These are phyloP conservation scores for Sphaeridia pumilis DNA, from an alignment of 2,888 invertebrate genomes.

Conservation along the genomic window DNA sequence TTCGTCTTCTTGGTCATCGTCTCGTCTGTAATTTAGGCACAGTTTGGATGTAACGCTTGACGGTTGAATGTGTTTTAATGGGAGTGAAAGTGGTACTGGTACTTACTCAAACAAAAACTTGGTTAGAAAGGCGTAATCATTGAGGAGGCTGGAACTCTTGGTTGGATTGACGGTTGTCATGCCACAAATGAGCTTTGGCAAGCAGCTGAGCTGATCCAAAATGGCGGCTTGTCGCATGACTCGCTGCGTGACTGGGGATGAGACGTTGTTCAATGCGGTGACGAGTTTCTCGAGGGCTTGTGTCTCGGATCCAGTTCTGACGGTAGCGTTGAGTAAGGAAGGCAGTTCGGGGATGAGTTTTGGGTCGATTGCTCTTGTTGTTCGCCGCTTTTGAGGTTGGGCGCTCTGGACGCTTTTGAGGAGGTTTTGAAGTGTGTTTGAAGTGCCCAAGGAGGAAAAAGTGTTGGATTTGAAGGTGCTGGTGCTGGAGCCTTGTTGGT, in stretches of 20 bases:
- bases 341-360: neutral
- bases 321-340: neutral
- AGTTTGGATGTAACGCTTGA: too few relatives aligned
- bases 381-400: too few relatives aligned
- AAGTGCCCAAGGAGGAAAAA: neutral
- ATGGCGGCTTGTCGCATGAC: slow-evolving; percentile 27
- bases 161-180: slow-evolving; percentile 46
- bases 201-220: slow-evolving; percentile 40
- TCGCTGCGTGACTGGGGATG: slow-evolving; percentile 8
- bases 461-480: too few relatives aligned
- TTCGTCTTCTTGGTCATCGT: slow-evolving; percentile 1
- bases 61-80: too few relatives aligned
- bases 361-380: neutral
- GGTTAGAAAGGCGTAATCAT: slow-evolving; percentile 31
- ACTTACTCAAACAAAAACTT: slow-evolving; percentile 30
- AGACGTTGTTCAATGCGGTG: slow-evolving; percentile 4
- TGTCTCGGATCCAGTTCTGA: neutral
- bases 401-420: too few relatives aligned
- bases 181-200: slow-evolving; percentile 55
- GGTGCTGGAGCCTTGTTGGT: too few relatives aligned
- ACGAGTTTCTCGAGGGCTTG: slow-evolving; percentile 2
- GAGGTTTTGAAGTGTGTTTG: neutral
- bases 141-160: slow-evolving; percentile 23
- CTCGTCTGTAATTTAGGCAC: neutral
- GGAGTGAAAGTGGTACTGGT: too few relatives aligned